phyloP scores from a whole-genome alignment of 1,140 invertebrate genomes.

The Muscidifurax raptorellus region DNA sequence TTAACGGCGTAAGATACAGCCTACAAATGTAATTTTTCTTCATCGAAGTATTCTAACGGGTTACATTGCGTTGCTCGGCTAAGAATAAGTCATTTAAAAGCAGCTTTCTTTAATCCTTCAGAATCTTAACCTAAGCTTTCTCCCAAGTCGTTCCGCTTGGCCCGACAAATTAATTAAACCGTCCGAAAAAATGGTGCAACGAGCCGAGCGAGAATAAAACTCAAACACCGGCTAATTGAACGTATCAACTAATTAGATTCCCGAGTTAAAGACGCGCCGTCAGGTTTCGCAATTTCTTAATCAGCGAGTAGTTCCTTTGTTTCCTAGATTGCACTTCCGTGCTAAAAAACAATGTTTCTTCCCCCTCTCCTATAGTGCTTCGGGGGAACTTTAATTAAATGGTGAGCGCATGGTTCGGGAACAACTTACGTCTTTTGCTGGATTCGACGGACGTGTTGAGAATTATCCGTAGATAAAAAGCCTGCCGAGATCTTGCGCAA shows the following conservation, averaged over 20 bases:
- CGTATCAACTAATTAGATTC: constrained; percentile 7
- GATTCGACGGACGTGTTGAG: neutral
- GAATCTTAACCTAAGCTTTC: neutral
- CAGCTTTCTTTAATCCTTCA: neutral
- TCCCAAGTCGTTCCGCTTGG: neutral
- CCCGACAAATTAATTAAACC: neutral
- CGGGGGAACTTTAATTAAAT: constrained; percentile 8
- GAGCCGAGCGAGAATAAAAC: neutral
- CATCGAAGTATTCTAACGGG: no score
- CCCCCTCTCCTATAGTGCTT: neutral
- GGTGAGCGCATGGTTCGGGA: neutral
- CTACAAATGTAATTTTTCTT: no score
- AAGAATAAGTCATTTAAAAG: no score
- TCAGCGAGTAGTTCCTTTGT: constrained; percentile 18
- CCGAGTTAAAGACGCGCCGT: neutral
- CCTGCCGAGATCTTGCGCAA: no score
- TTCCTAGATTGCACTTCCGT: neutral
- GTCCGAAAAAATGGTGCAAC: neutral
- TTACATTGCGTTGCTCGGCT: no score
- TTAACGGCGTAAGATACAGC: no score
- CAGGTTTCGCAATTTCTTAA: constrained; percentile 8
- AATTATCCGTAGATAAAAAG: no score
- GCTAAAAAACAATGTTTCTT: neutral
- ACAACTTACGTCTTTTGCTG: neutral
- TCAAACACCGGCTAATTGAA: neutral